Evolutionary conservation across 92 coral and sea anemone genomes (phyloP), one percentile per base, ranked within the genome.

Genomic region (Porites divaricata): DNA sequence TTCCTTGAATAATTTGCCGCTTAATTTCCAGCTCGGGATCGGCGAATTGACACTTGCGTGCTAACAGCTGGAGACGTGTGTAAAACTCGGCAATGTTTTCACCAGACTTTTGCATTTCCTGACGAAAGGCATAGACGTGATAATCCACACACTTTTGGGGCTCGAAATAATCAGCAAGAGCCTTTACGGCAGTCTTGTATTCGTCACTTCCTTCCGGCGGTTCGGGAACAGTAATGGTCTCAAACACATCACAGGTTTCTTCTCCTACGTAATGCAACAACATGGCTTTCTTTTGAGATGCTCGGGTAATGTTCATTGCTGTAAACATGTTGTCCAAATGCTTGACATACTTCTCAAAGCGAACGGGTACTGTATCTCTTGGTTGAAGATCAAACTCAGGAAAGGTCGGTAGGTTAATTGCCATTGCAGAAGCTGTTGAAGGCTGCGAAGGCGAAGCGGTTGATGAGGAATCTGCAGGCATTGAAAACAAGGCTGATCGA

Each of bases 351-450:
- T 89, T 89, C 67, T 89, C 92, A 65, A 89, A 85, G 21, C 92
- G 81, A 24, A 73, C 74, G 14, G 92, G 86, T 24, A 77, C 67
- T 63, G 89, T 84, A 62, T 84, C 86, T 26, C 89, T 48, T 48
- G 92, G 92, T 53, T 89, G 89, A 45, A 75, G 70, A 59, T 85
- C 87, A 73, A 89, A 89, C 25, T 89, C 92, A 20, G 92, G 92
- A 66, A 89, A 89, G 75, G 81, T 79, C 69, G 89, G 92, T 65
- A 89, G 86, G 64, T 89, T 85, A 17, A 87, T 58, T 7, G 80
- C 65, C 45, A 74, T 81, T 9, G 80, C 35, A 45, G 58, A 49
- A 6, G 85, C 50, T 41, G 75, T 20, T 67, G 75, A 80, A 15
- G 85, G n/a, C 53, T 4, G 15, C 25, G 77, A 63, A 20, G 82